Base-by-base conservation (phyloP, 1,140 invertebrate genomes). In the Platorchestia sp. region DNA sequence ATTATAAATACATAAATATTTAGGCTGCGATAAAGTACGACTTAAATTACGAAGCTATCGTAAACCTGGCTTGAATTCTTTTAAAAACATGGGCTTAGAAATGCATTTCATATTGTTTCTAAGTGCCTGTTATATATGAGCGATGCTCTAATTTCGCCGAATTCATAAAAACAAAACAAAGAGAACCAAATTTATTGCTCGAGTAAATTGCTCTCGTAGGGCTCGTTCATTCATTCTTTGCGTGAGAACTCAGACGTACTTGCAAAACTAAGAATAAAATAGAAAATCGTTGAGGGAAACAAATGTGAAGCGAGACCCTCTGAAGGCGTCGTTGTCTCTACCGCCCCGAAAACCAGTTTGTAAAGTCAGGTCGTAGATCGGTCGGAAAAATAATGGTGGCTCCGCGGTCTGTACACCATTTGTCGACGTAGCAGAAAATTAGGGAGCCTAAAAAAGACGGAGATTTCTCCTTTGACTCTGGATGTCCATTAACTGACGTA, bases 331-430 rank as follows among this genome's bases (percentile, higher is more conserved):
- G 91, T 45, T n/a, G 91, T 45, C 91, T 93, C 43, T 93, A n/a
- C 43, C 27, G 41, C 45, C 5, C 43, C 91, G 43, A n/a, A 44
- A 40, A 45, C 43, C 91, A 45, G 43, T 93, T 93, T 93, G 91
- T 93, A 45, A 93, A 44, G 45, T 40, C 91, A 44, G 41, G 45
- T 16, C 45, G 91, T n/a, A 42, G 91, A 93, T 44, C 45, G 45
- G 91, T 45, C 45, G 43, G 87, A n/a, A 93, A 93, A 93, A 93
- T 93, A 93, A 93, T 93, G 91, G 91, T 19, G 36, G 91, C 91
- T 44, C 10, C 43, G 45, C 43, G 91, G 44, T 91, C 91, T 93
- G 91, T 93, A 93, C 41, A 45, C 91, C 91, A 93, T 93, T 93
- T 93, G 91, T 93, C 91, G 91, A 93, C 91, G 91, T 93, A 93